Conservation (phyloP, 1,140 invertebrate species). For the Schlechtendalia chinensis region DNA sequence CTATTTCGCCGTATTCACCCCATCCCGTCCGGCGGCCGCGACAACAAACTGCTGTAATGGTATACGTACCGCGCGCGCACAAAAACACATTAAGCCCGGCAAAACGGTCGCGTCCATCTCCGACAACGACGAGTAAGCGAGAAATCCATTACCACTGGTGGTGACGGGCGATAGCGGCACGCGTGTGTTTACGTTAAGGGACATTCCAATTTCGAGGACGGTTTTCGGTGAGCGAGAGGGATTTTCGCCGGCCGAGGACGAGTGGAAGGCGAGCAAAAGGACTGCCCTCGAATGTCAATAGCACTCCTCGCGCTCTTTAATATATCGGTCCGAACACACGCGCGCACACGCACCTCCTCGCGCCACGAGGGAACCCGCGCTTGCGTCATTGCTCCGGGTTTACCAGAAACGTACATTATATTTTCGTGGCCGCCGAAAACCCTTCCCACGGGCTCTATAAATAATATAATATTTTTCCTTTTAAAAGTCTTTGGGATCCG, state of each 20-base stretch:
- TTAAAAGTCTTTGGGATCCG: conserved; percentile 11
- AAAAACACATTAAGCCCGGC: background rate
- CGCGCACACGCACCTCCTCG: background rate
- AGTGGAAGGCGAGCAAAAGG: background rate
- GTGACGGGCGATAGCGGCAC: background rate
- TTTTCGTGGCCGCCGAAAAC: conserved; percentile 11
- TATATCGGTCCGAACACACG: background rate
- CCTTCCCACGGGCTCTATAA: conserved; percentile 10
- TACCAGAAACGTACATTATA: conserved; percentile 10
- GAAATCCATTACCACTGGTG: conserved; percentile 27
- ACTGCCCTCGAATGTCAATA: conserved; percentile 26
- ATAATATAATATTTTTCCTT: conserved; percentile 34
- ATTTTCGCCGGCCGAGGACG: background rate
- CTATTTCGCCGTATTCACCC: background rate
- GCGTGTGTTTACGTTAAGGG: conserved; percentile 3
- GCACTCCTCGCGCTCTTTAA: conserved; percentile 24
- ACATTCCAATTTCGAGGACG: background rate
- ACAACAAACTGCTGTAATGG: no score
- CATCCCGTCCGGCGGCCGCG: no score
- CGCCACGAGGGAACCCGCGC: no score
- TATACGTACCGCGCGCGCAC: background rate
- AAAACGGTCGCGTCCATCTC: conserved; percentile 1
- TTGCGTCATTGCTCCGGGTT: background rate
- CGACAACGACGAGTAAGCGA: conserved; percentile 12
- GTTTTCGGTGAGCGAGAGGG: no score